Evolutionary conservation across 2,888 invertebrate species (phyloP), one percentile per base, ranked within the genome.

Genomic region (Rhagophthalmus giganteus): DNA sequence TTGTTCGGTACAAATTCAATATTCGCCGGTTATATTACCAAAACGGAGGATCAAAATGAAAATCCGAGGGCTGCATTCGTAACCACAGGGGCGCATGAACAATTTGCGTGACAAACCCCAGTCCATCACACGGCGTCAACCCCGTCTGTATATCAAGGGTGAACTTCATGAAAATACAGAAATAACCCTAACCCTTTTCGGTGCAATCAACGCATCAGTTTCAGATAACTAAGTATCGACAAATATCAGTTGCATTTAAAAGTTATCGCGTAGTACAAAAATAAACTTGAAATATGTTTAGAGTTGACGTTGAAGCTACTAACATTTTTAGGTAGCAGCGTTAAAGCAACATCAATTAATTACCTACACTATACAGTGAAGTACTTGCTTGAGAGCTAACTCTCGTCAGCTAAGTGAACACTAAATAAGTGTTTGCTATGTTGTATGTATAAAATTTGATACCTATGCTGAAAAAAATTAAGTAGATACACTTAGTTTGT

Each of bases 121-220:
- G 52, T 59, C 50, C 40, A 50, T 59, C 57, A 57, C 48, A 44
- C 51, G 59, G 55, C 57, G 59, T 57, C 59, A 54, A 47, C 59
- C 50, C 47, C 52, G 55, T 59, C 55, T 54, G 40, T 38, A 38
- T 31, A 39, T 47, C 47, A 31, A 52, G 50, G 54, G 50, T 49
- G 45, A 37, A 37, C 39, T 25, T 9, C 30, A 44, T 33, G 33
- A 24, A 32, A 41, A 10, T 47, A 39, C 28, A 39, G 32, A 26
- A 47, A 47, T 47, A 47, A 15, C 38, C 47, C 47, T 33, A 39
- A 33, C 32, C 47, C 39, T 38, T 46, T 38, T 11, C 28, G 9
- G 30, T 12, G n/a, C 30, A 37, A 45, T 38, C 38, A 38, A 38
- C 46, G 25, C 38, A 46, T 46, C 25, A 26, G 38, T 46, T 37